Evolutionary conservation across 2,113 vertebrate genomes (phyloP), one percentile per base, ranked within the genome.

Genomic region (Paramormyrops kingsleyae): DNA sequence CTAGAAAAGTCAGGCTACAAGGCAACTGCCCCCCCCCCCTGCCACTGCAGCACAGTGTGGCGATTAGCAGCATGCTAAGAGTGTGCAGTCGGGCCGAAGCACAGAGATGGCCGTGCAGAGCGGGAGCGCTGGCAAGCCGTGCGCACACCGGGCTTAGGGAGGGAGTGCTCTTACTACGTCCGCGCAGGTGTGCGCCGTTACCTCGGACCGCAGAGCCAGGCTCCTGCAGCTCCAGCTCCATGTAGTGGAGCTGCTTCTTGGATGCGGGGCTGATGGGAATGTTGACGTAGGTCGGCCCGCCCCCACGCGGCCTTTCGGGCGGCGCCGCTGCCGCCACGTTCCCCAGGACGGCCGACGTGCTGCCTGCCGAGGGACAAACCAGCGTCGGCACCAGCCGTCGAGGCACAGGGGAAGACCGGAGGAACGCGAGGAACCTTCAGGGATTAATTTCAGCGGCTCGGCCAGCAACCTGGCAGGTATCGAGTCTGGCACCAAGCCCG

Each of bases 171-270:
- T 91, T 91, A 92, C 91, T 91, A 90, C 74, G 92, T 92, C 84
- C 90, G 87, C 47, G 90, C 83, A 91, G 90, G 86, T 90, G 90
- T 83, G 89, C 27, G 83, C 83, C 0, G 77, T 93, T 95, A 97
- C 97, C 97, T 97, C 96, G 95, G 91, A 96, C 89, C 17, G 92
- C 93, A 2, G 93, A 91, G 10, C 92, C 56, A 0, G 93, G 91
- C 39, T 95, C 95, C 49, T 94, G 97, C 89, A 97, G 96, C 91
- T 97, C 96, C 92, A 97, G 91, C 92, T 97, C 97, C 91, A 96
- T 94, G 93, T 97, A 97, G 91, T 97, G 96, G 66, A 96, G 96
- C 90, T 97, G 97, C 91, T 94, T 94, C 88, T 95, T 94, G 87
- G 95, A 94, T 46, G 94, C 91, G 4, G 96, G 96, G 91, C 96